These are phyloP conservation scores for Achroia grisella DNA, from an alignment of 1,140 invertebrate species.

Conservation along the genomic window DNA sequence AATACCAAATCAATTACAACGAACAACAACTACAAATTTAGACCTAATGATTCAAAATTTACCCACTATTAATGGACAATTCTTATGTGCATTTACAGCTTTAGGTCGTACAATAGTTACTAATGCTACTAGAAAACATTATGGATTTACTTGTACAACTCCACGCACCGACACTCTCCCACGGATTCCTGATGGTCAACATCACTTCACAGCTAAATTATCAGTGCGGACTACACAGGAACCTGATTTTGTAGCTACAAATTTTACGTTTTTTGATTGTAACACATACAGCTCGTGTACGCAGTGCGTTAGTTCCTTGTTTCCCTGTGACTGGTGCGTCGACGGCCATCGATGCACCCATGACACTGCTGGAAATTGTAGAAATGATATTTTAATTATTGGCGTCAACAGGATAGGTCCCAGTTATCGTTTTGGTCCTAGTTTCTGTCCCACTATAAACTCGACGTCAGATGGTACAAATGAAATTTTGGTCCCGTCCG, in stretches of 20 bases:
- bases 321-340: conserved; percentile 98
- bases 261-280: conserved; percentile 98
- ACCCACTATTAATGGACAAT: conserved; percentile 90
- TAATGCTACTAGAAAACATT: conserved; percentile 90
- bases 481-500: conserved; percentile 93
- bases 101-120: conserved; percentile 92
- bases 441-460: conserved; percentile 95
- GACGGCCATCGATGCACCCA: conserved; percentile 97
- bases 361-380: conserved; percentile 95
- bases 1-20: conserved; percentile 91
- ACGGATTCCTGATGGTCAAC: conserved; percentile 90
- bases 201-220: conserved; percentile 97
- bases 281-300: conserved; percentile 96
- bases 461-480: conserved; percentile 88
- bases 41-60: conserved; percentile 95
- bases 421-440: conserved; percentile 93
- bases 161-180: conserved; percentile 93
- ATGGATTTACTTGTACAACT: conserved; percentile 95
- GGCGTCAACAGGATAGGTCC: conserved; percentile 93
- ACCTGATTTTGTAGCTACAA: conserved; percentile 95
- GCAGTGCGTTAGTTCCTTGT: conserved; percentile 93
- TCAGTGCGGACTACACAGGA: conserved; percentile 93
- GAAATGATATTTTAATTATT: conserved; percentile 95
- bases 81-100: conserved; percentile 94
- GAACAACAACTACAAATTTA: conserved; percentile 92